These are phyloP conservation scores for Platycercus adscitus DNA, from an alignment of 2,113 vertebrate species.

Conservation along the genomic window DNA sequence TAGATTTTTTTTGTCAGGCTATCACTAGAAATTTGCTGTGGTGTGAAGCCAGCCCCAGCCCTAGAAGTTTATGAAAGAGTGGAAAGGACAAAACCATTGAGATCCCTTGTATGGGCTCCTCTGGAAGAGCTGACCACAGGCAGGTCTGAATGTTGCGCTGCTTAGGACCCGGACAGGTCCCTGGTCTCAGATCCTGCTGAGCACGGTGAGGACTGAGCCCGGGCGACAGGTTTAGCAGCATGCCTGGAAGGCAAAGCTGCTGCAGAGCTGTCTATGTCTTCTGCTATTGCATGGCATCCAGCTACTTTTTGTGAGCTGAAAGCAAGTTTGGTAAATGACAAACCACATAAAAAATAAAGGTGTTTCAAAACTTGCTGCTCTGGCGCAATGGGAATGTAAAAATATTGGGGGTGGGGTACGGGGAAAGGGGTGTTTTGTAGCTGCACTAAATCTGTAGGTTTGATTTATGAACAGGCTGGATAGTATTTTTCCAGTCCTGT, in stretches of 20 bases:
- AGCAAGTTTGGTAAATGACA: background rate
- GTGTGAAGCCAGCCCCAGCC: background rate
- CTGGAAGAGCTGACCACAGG: background rate
- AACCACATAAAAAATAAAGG: background rate
- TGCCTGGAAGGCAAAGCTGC: background rate
- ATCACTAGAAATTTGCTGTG: background rate
- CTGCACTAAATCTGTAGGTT: background rate
- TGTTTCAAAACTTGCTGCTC: background rate
- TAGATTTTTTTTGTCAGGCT: background rate
- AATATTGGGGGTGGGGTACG: background rate
- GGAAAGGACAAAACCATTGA: background rate
- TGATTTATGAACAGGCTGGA: background rate
- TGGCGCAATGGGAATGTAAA: background rate
- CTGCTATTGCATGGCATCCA: background rate
- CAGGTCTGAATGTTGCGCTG: background rate
- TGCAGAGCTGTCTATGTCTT: background rate
- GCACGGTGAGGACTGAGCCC: background rate
- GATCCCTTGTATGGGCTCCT: background rate
- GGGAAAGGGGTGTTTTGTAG: background rate
- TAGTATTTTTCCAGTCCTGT: background rate
- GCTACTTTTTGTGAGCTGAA: background rate
- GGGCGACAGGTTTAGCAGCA: rapidly evolving
- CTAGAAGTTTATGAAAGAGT: background rate
- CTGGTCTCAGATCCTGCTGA: background rate
- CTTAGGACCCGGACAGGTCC: background rate